Evolutionary conservation across 2,888 invertebrate species (phyloP).

Genomic region (Odiellus spinosus): DNA sequence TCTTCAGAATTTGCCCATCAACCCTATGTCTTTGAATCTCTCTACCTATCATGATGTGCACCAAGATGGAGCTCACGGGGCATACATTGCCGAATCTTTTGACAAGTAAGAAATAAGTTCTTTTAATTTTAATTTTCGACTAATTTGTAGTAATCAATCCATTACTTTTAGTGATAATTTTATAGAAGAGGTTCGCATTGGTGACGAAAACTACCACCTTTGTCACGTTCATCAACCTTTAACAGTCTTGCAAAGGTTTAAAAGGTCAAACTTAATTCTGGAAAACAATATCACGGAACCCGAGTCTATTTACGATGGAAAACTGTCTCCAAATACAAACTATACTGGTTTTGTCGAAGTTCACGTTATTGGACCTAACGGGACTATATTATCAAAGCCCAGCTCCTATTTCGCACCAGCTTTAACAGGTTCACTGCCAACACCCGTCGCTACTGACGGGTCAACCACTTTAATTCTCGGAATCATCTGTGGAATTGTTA

Average conservation of each 20-base stretch:
- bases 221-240: constrained; percentile 4
- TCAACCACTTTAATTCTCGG: constrained; percentile 36
- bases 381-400: constrained; percentile 5
- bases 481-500: constrained; percentile 47
- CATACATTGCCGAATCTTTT: constrained; percentile 71
- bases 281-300: constrained; percentile 1
- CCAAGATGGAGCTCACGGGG: constrained; percentile 46
- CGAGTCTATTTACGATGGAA: constrained; percentile 42
- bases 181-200: constrained; percentile 16
- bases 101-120: constrained; percentile 46
- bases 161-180: constrained; percentile 12
- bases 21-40: constrained; percentile 40
- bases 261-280: not conserved
- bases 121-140: not conserved
- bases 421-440: constrained; percentile 15
- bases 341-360: constrained; percentile 75
- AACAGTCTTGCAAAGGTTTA: not conserved
- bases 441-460: constrained; percentile 12
- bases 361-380: constrained; percentile 42
- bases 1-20: constrained; percentile 15
- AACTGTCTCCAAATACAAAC: constrained; percentile 54
- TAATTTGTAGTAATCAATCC: not conserved
- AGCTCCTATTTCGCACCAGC: constrained; percentile 2
- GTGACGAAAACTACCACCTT: constrained; percentile 11
- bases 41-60: constrained; percentile 58